Percentiles rank a stretch among this genome's conserved stretches.
Conservation (phyloP, 1,140 invertebrate genomes). For the Microplitis mediator region DNA sequence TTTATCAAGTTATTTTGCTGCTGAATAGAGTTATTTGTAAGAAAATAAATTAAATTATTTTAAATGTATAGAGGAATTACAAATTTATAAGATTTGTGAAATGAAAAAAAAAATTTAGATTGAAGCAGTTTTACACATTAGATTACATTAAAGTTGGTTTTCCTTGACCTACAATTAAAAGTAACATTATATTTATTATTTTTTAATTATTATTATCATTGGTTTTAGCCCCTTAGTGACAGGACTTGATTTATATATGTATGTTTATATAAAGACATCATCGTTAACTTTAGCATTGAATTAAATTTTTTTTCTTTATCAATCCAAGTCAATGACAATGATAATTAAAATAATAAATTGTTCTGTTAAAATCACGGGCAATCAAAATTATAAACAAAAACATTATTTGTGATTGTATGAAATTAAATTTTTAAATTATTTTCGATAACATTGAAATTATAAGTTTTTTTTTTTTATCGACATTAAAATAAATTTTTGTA, state of each 20-base stretch:
- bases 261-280: neutral
- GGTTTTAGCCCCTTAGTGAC: neutral
- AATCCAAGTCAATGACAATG: neutral
- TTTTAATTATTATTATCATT: constrained; percentile 12
- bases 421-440: too few relatives aligned
- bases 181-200: constrained; percentile 15
- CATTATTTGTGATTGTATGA: too few relatives aligned
- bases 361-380: too few relatives aligned
- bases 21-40: too few relatives aligned
- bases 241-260: neutral
- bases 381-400: too few relatives aligned
- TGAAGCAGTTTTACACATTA: constrained; percentile 33
- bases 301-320: neutral
- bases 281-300: neutral
- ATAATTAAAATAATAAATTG: too few relatives aligned
- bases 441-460: too few relatives aligned
- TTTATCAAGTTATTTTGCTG: neutral
- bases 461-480: too few relatives aligned
- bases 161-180: constrained; percentile 39
- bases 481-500: too few relatives aligned
- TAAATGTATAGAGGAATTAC: neutral
- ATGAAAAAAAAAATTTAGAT: constrained; percentile 28
- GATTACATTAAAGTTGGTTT: constrained; percentile 38
- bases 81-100: constrained; percentile 15
- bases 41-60: neutral